phyloP scores from a whole-genome alignment of 2,797 vertebrate genomes.

The Hemitrygon akajei region DNA sequence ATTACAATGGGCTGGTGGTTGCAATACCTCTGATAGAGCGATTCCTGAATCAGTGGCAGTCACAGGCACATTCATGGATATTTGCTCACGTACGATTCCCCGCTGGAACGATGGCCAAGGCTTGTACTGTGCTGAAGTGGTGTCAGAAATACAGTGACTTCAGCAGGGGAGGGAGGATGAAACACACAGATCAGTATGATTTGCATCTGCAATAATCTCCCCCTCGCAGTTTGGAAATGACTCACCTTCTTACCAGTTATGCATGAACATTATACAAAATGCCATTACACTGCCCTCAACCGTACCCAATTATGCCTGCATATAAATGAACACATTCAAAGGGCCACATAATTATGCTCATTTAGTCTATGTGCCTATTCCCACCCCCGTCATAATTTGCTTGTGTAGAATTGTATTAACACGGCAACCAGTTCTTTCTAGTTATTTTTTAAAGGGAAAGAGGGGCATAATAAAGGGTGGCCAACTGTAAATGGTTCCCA shows the following conservation, averaged over 20 bases:
- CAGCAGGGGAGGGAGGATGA: no score
- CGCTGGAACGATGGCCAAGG: background rate
- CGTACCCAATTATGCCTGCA: background rate
- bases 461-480: background rate
- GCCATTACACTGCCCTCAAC: background rate
- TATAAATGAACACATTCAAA: background rate
- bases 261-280: background rate
- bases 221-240: background rate
- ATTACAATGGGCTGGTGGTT: no score
- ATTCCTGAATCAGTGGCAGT: no score
- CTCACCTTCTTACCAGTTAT: background rate
- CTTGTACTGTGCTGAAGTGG: background rate
- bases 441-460: background rate
- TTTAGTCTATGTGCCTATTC: background rate
- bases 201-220: background rate
- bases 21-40: no score
- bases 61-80: no score
- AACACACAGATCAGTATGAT: background rate
- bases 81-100: no score
- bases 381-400: background rate
- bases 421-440: background rate
- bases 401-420: background rate
- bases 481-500: background rate
- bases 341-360: background rate
- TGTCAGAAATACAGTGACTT: background rate